Evolutionary conservation across 2,797 vertebrate genomes (phyloP), one percentile per base, ranked within the genome.

Genomic region (Zenarchopterus dispar): DNA sequence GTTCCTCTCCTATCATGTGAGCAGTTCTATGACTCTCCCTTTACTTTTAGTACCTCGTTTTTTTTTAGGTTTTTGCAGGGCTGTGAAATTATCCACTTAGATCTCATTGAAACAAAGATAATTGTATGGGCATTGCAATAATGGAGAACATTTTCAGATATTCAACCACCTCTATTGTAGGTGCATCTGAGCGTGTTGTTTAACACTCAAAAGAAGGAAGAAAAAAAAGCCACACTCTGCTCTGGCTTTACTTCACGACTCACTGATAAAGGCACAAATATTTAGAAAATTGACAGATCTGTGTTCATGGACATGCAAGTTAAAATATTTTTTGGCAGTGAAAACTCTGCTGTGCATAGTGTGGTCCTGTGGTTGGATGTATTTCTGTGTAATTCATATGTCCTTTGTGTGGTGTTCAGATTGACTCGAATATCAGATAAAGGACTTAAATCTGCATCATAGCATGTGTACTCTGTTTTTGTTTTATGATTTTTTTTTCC

Each of bases 1-100:
- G 63, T 77, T 71, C 46, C 49, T 60, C 67, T 74, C 43, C 53
- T 56, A 31, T 23, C 17, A 52, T 50, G 19, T 45, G 47, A 57
- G 33, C 18, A 22, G 36, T 19, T 48, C 21, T 31, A 3, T 59
- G 11, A 39, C 8, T 18, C 19, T 21, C 5, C 28, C n/a, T 19
- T 46, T 19, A 9, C 39, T 52, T 66, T 47, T 19, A 39, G 9
- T 47, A 36, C 0, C 8, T 3, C 16, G 24, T 43, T 45, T 67
- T 51, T n/a, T 71, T 31, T 39, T 43, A 24, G 41, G 22, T 41
- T 49, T 65, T 55, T 28, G 6, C 6, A 43, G 22, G 28, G 3
- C 28, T 28, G 28, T 28, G 28, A 28, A 28, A 28, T 13, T 13
- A 10, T 13, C 33, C 33, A 10, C 33, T 10, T 10, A 36, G 33